A percentile compares a stretch with the other conserved stretches of the same genome.
These are phyloP conservation scores for Apus apus DNA, from an alignment of 2,113 vertebrate genomes.

Conservation along the genomic window DNA sequence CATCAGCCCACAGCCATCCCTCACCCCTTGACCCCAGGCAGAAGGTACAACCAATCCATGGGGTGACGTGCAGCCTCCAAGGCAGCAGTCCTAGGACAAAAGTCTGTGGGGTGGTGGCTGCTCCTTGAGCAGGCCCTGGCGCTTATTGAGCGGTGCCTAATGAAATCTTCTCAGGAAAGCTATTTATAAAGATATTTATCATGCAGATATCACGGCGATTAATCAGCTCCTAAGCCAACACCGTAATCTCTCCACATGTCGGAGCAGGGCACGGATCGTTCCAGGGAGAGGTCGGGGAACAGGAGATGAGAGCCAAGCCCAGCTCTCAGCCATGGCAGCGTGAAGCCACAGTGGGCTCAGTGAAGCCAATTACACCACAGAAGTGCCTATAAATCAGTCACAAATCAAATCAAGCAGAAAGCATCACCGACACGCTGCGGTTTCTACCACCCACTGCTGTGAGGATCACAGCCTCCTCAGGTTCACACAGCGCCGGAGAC, in stretches of 20 bases:
- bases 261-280: neutral
- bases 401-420: neutral
- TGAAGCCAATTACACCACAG: neutral
- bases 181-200: neutral
- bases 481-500: neutral
- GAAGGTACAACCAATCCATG: accelerated
- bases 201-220: neutral
- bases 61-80: neutral
- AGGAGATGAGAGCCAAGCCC: neutral
- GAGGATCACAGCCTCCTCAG: neutral
- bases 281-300: neutral
- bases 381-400: slow-evolving; percentile 14
- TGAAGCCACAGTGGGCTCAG: neutral
- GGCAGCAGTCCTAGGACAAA: accelerated
- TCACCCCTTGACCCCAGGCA: accelerated
- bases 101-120: neutral
- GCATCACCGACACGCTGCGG: neutral
- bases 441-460: slow-evolving; percentile 34
- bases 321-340: neutral
- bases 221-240: neutral
- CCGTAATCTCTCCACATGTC: neutral
- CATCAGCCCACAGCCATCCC: neutral
- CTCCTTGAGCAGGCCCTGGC: neutral
- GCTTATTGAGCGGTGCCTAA: neutral
- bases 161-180: slow-evolving; percentile 10